Evolutionary conservation across 2,113 vertebrate species (phyloP), one percentile per base, ranked within the genome.

Genomic region (Triplophysa rosa): DNA sequence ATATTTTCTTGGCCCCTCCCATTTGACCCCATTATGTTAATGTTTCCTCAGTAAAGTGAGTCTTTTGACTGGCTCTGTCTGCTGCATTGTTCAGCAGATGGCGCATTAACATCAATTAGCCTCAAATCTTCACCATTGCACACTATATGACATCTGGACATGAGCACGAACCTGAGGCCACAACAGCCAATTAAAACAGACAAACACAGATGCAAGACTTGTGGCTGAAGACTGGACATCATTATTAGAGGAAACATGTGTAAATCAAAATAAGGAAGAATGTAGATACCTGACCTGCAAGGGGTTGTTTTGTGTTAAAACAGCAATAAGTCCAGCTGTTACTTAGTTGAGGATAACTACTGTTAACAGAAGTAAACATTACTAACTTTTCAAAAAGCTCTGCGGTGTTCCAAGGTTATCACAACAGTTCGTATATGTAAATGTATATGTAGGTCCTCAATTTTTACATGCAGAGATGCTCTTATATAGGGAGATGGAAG

Each of bases 91-190:
- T 66, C 69, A 78, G 79, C 79, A 84, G 79, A 81, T 84, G 79
- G 79, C 29, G 58, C 81, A 64, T 81, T 84, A 84, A 77, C 79
- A 84, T 58, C 79, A 81, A 81, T 84, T 84, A 81, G 79, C 75
- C 75, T 84, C 68, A 81, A 68, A 69, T 64, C 80, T 80, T 75
- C 83, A 74, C 74, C 47, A 62, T 71, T 42, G 40, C 80, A 56
- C 13, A 62, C 74, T 63, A 5, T 49, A 49, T 42, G 69, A 81
- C 83, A 78, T 62, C 24, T 26, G 45, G 54, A 68, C 52, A 61
- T 33, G 77, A 73, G 63, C 9, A 61, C 68, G 13, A 17, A 24
- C 49, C 67, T 67, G 78, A 73, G 69, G 80, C 62, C 49, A 69
- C 47, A 68, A 63, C 42, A 78, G 67, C 68, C 52, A 65, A 71